Evolutionary conservation across 2,797 vertebrate species (phyloP), one percentile per base, ranked within the genome.

Genomic region (Sebastes oblongus): DNA sequence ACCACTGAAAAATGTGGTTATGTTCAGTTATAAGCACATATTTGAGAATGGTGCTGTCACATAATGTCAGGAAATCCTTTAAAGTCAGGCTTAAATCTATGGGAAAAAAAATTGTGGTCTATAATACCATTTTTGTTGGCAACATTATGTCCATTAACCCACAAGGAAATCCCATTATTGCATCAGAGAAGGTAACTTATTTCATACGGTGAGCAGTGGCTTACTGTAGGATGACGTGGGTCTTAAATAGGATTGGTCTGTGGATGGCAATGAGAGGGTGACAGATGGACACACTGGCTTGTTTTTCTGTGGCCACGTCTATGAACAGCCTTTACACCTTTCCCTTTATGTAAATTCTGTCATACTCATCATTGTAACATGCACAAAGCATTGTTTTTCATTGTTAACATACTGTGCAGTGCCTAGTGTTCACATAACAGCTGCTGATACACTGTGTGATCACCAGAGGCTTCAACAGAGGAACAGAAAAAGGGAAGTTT

Each of bases 211-310:
- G 64, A 72, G 69, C 76, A 42, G 56, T 58, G 72, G 88, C 75
- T 88, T 87, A 85, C 69, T 64, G 72, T 78, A 42, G 46, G 30
- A 78, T 90, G 88, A 90, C 84, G 88, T 80, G 71, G 39, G 76
- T 60, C 72, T 71, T 91, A 90, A 93, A 89, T 91, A 78, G 89
- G 90, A 93, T 92, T 91, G 79, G 74, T 89, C 56, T 88, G 80
- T 78, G 75, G 61, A 72, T 72, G 36, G 64, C 81, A 84, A 71
- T 81, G 61, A 83, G 76, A 78, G 50, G 50, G 80, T 36, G 80
- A 86, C 86, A 89, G 78, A 87, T 92, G 87, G 86, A 86, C 79
- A 54, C 25, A 32, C 66, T 52, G 72, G 62, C 74, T 84, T 84
- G 67, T 86, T 83, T 42, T 32, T 52, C 42, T 58, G 62, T 52